phyloP scores from a whole-genome alignment of 2,113 vertebrate species.

The Micromys minutus region DNA sequence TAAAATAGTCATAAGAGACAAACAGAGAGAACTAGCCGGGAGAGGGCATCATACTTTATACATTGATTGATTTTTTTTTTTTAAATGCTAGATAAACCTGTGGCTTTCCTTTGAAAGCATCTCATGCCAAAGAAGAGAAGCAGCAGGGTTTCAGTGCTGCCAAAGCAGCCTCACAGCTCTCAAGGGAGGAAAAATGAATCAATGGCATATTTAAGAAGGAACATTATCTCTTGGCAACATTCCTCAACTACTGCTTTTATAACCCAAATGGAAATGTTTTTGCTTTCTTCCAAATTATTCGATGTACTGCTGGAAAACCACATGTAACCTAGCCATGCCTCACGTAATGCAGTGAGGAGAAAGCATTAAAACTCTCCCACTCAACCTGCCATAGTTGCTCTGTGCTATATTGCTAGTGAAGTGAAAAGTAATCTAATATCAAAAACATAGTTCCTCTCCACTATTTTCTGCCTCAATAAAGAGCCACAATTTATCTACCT shows the following conservation, averaged over 20 bases:
- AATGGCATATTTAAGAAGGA: slow-evolving; percentile 57
- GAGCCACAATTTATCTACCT: background rate
- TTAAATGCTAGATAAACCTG: background rate
- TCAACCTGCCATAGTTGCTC: background rate
- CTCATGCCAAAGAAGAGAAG: slow-evolving; percentile 42
- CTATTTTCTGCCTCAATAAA: background rate
- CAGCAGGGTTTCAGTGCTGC: slow-evolving; percentile 7
- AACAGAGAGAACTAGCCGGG: too few species aligned
- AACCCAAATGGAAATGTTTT: slow-evolving; percentile 56
- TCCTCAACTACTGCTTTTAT: slow-evolving; percentile 61
- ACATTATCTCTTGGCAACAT: slow-evolving; percentile 62
- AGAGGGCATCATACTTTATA: slow-evolving; percentile 35
- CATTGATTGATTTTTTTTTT: slow-evolving; percentile 57
- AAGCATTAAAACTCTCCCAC: background rate
- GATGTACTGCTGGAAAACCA: slow-evolving; percentile 44
- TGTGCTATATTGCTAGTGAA: background rate
- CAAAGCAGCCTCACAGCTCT: slow-evolving; percentile 49
- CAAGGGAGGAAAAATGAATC: slow-evolving; percentile 60
- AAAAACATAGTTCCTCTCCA: background rate
- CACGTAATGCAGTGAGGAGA: background rate
- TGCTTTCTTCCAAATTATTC: background rate
- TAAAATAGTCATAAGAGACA: too few species aligned
- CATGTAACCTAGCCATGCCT: background rate
- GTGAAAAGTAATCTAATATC: background rate
- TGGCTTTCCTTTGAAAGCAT: slow-evolving; percentile 54